phyloP scores from a whole-genome alignment of 1,140 invertebrate species.

The Palaemon carinicauda region DNA sequence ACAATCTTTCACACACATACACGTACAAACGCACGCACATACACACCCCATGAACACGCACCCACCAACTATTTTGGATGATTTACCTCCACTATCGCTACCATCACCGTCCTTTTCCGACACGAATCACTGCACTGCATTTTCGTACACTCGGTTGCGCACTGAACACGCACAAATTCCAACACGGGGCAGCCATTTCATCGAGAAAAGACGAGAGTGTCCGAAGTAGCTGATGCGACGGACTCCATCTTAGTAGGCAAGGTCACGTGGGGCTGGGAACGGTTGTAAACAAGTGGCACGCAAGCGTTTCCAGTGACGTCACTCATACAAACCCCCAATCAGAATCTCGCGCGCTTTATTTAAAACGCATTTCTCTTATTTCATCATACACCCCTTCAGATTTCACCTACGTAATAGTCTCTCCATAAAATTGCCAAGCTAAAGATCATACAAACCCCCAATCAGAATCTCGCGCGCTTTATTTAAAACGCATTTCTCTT shows the following conservation, averaged over 20 bases:
- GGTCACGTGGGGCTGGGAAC: conserved; percentile 57
- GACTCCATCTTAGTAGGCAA: conserved; percentile 57
- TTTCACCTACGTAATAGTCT: no score
- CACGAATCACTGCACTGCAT: conserved; percentile 48
- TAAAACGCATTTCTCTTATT: no score
- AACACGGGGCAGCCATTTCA: conserved; percentile 39
- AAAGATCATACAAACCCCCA: neutral
- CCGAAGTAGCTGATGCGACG: conserved; percentile 41
- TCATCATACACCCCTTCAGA: no score
- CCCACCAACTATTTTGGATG: conserved; percentile 39
- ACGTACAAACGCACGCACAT: neutral
- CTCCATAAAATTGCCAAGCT: no score
- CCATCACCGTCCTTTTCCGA: conserved; percentile 44
- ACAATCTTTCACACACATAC: no score
- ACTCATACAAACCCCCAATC: neutral
- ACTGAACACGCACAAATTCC: neutral
- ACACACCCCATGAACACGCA: neutral
- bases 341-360: neutral
- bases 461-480: conserved; percentile 14
- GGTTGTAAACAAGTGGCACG: conserved; percentile 57
- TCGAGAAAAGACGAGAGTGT: conserved; percentile 40
- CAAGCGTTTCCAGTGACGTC: conserved; percentile 51
- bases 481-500: no score
- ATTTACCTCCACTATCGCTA: conserved; percentile 38
- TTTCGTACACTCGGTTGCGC: conserved; percentile 3